Conservation (phyloP, 1,140 invertebrate genomes). For the Sycophaga agraensis region DNA sequence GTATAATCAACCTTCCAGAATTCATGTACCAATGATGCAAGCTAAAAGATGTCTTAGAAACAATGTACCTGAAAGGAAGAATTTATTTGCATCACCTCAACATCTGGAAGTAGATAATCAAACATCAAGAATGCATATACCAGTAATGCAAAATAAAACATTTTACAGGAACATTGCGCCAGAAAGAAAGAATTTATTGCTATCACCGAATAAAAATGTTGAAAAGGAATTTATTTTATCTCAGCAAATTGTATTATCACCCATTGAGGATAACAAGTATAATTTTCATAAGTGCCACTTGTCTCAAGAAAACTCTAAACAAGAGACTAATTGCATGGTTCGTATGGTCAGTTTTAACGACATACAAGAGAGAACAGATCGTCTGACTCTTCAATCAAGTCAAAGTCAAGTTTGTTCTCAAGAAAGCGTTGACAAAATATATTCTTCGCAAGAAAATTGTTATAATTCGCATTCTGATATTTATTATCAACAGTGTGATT, state of each 20-base stretch:
- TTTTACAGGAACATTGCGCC: background rate
- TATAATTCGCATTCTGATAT: background rate
- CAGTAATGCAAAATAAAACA: constrained; percentile 5
- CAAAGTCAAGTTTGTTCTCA: constrained; percentile 23
- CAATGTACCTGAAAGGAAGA: background rate
- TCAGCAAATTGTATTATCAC: constrained; percentile 4
- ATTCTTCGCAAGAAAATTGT: background rate
- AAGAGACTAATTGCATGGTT: constrained; percentile 11
- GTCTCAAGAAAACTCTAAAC: constrained; percentile 10
- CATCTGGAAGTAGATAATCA: constrained; percentile 19
- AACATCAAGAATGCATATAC: constrained; percentile 15
- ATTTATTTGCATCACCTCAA: constrained; percentile 9
- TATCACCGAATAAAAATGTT: constrained; percentile 8
- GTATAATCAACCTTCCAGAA: constrained; percentile 25
- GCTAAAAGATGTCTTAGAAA: constrained; percentile 7
- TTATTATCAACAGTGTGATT: background rate
- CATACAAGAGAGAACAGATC: constrained; percentile 25
- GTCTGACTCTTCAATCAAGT: constrained; percentile 16
- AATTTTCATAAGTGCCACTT: background rate
- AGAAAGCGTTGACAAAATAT: constrained; percentile 1
- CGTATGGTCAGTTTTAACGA: constrained; percentile 20
- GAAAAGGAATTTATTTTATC: background rate
- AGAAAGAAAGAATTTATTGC: background rate
- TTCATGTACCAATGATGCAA: constrained; percentile 5
- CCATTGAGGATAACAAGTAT: background rate